A percentile compares a stretch with the other conserved stretches of the same genome.
These are phyloP conservation scores for Phylloscopus collybita DNA, from an alignment of 2,797 vertebrate genomes.

Conservation along the genomic window DNA sequence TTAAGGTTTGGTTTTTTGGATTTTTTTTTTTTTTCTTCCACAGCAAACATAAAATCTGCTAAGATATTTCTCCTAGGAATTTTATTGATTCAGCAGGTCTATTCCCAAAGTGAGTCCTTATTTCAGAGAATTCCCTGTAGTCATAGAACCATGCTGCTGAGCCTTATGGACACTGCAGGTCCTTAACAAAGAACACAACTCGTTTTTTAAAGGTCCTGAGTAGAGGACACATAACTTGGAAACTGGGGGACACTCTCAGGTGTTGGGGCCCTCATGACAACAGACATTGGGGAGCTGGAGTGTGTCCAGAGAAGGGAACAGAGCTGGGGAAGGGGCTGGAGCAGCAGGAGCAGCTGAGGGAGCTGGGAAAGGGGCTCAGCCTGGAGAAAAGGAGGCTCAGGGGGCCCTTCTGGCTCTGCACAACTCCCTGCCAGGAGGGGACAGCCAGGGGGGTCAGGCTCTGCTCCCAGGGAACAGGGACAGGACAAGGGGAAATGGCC, in stretches of 20 bases:
- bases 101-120: neutral
- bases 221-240: neutral
- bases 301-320: accelerated
- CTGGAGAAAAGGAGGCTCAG: neutral
- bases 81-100: constrained; percentile 25
- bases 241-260: neutral
- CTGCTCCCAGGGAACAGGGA: neutral
- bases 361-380: neutral
- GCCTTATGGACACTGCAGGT: neutral
- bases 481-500: accelerated
- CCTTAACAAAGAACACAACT: neutral
- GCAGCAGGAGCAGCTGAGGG: accelerated
- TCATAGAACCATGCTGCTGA: neutral
- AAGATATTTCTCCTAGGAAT: constrained; percentile 32
- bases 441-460: no score
- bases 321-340: neutral
- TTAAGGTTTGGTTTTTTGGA: neutral
- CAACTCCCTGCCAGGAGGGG: no score
- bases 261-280: neutral
- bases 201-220: neutral
- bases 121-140: neutral
- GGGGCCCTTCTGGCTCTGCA: no score
- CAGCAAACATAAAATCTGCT: neutral
- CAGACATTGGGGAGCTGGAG: neutral
- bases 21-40: neutral